A percentile compares a stretch with the other conserved stretches of the same genome.
Conservation (phyloP, 2,113 vertebrate species). For the Chaenocephalus aceratus region DNA sequence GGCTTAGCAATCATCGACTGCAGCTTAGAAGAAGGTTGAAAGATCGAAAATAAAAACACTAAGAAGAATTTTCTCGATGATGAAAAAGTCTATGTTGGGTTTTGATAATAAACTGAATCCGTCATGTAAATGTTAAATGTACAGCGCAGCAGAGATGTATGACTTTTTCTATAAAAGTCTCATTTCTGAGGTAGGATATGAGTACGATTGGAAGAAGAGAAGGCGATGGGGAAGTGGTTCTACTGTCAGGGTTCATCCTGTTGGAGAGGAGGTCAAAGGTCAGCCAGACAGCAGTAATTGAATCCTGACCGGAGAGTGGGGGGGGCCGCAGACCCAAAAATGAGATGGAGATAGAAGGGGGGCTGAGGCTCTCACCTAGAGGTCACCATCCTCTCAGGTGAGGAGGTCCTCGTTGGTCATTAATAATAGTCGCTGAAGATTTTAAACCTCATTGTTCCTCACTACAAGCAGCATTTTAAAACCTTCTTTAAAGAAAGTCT, state of each 20-base stretch:
- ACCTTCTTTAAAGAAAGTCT: slow-evolving; percentile 41
- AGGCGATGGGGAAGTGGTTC: slow-evolving; percentile 19
- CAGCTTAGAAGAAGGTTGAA: slow-evolving; percentile 80
- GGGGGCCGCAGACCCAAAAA: slow-evolving; percentile 58
- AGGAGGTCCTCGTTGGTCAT: slow-evolving; percentile 60
- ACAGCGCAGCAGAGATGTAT: not conserved
- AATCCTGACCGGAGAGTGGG: slow-evolving; percentile 78
- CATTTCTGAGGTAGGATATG: slow-evolving; percentile 20
- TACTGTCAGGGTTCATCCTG: slow-evolving; percentile 63
- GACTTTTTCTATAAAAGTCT: slow-evolving; percentile 26
- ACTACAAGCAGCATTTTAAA: slow-evolving; percentile 30
- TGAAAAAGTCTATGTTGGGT: not conserved
- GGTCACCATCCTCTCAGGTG: slow-evolving; percentile 70
- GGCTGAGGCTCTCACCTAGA: slow-evolving; percentile 55
- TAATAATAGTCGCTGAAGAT: slow-evolving; percentile 59
- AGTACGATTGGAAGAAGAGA: slow-evolving; percentile 7
- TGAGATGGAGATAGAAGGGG: slow-evolving; percentile 83
- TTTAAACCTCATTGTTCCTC: slow-evolving; percentile 53
- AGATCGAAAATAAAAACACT: slow-evolving; percentile 64
- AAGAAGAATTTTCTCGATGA: slow-evolving; percentile 43
- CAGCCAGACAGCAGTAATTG: slow-evolving; percentile 87
- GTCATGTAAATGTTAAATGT: slow-evolving; percentile 1
- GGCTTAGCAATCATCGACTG: slow-evolving; percentile 83
- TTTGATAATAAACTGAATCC: not conserved
- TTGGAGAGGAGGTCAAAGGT: slow-evolving; percentile 72